Percentiles rank a stretch among this genome's conserved stretches.
Evolutionary conservation across 2,113 vertebrate species (phyloP).

Genomic region (Oryzias curvinotus): DNA sequence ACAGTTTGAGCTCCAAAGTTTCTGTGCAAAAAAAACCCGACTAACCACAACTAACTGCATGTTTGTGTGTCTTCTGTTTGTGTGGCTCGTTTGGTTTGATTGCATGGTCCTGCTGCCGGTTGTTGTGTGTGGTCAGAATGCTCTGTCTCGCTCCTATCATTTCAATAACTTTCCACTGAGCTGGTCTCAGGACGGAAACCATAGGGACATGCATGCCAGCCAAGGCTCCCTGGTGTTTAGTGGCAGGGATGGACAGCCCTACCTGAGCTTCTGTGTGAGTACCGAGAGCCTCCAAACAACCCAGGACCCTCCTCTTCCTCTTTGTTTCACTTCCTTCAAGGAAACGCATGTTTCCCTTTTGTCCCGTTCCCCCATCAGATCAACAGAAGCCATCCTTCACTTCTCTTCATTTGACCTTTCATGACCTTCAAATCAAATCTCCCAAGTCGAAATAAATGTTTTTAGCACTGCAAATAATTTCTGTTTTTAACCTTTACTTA

Average conservation of each 20-base stretch:
- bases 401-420: conserved; percentile 33
- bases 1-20: too few species aligned
- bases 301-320: conserved; percentile 19
- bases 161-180: conserved; percentile 89
- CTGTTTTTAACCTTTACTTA: too few species aligned
- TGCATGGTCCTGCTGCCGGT: conserved; percentile 49
- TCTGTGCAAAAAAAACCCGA: too few species aligned
- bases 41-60: conserved; percentile 32
- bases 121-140: conserved; percentile 78
- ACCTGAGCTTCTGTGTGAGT: conserved; percentile 91
- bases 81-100: conserved; percentile 34
- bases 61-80: conserved; percentile 36
- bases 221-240: conserved; percentile 92
- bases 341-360: conserved; percentile 46
- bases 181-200: conserved; percentile 91
- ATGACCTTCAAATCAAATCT: conserved; percentile 5
- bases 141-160: conserved; percentile 97
- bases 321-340: conserved; percentile 49
- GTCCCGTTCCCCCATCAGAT: conserved; percentile 32
- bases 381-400: conserved; percentile 23
- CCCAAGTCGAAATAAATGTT: too few species aligned
- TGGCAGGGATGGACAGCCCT: conserved; percentile 87
- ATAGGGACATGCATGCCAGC: conserved; percentile 95
- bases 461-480: too few species aligned
- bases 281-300: conserved; percentile 61